Conservation (phyloP, 1,140 invertebrate genomes). For the Trachymyrmex septentrionalis region DNA sequence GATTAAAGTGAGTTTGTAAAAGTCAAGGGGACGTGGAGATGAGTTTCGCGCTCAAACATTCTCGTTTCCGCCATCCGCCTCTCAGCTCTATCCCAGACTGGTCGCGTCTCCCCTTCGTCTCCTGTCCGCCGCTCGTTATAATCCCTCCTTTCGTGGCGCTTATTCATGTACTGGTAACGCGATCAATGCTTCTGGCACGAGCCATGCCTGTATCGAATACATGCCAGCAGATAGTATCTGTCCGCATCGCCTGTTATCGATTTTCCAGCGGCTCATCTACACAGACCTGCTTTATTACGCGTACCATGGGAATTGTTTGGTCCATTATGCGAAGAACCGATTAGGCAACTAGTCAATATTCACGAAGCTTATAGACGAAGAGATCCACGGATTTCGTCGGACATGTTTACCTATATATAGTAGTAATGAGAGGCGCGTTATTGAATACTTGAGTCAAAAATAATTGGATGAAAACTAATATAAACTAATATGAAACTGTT, state of each 20-base stretch:
- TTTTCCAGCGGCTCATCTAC: slow-evolving; percentile 55
- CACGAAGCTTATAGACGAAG: not conserved
- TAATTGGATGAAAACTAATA: not conserved
- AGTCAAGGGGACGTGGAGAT: slow-evolving; percentile 56
- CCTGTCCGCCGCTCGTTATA: slow-evolving; percentile 59
- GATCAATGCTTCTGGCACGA: slow-evolving; percentile 65
- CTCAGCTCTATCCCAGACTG: not conserved
- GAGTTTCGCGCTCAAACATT: slow-evolving; percentile 26
- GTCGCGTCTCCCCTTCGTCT: not conserved
- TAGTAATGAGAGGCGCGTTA: not conserved
- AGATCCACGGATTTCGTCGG: not conserved
- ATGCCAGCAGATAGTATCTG: slow-evolving; percentile 51
- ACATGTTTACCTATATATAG: not conserved
- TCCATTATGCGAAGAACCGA: slow-evolving; percentile 53
- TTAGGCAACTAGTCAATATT: slow-evolving; percentile 21
- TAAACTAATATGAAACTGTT: too few species aligned
- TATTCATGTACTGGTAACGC: slow-evolving; percentile 56
- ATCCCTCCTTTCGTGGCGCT: slow-evolving; percentile 66
- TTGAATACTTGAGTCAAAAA: not conserved
- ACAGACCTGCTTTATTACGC: slow-evolving; percentile 50
- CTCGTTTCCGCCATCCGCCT: slow-evolving; percentile 36
- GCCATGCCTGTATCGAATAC: slow-evolving; percentile 54
- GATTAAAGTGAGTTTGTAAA: slow-evolving; percentile 70
- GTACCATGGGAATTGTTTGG: slow-evolving; percentile 49
- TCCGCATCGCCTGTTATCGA: slow-evolving; percentile 59